phyloP scores from a whole-genome alignment of 2,797 vertebrate genomes.

The Hyperoplus lanceolatus region DNA sequence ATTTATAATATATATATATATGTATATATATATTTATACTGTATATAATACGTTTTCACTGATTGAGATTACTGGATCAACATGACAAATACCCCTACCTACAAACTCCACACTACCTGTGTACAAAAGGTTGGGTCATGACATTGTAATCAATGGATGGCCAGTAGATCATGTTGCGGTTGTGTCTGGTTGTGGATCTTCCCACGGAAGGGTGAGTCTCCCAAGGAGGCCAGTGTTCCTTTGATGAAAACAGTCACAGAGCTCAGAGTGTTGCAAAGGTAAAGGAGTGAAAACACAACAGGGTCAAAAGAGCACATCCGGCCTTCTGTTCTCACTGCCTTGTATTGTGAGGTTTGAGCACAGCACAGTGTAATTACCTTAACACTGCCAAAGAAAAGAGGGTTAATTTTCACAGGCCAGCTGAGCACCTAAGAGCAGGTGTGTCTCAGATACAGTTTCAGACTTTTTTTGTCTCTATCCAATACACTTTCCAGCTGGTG shows the following conservation, averaged over 20 bases:
- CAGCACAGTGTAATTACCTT: slow-evolving; percentile 73
- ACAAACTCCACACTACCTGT: slow-evolving; percentile 20
- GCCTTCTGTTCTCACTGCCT: slow-evolving; percentile 72
- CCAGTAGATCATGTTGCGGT: slow-evolving; percentile 59
- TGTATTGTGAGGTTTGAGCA: slow-evolving; percentile 76
- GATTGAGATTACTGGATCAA: background rate
- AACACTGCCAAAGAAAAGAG: slow-evolving; percentile 76
- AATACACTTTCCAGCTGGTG: slow-evolving; percentile 68
- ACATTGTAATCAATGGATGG: slow-evolving; percentile 51
- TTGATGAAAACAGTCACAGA: slow-evolving; percentile 63
- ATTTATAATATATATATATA: too few species aligned
- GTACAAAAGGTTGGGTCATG: slow-evolving; percentile 34
- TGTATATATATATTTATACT: too few species aligned
- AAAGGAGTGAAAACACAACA: slow-evolving; percentile 63
- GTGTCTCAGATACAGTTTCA: slow-evolving; percentile 86
- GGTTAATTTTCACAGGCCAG: slow-evolving; percentile 80
- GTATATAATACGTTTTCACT: background rate
- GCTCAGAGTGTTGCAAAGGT: slow-evolving; percentile 59
- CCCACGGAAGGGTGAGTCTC: slow-evolving; percentile 75
- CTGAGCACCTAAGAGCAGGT: slow-evolving; percentile 84
- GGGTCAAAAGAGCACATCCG: slow-evolving; percentile 80
- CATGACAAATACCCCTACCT: background rate
- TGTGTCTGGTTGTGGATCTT: slow-evolving; percentile 55
- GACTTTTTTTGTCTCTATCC: slow-evolving; percentile 37
- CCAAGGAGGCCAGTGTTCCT: slow-evolving; percentile 50